A percentile compares a stretch with the other conserved stretches of the same genome.
Evolutionary conservation across 1,140 invertebrate species (phyloP).

Genomic region (Carcinoscorpius rotundicauda): DNA sequence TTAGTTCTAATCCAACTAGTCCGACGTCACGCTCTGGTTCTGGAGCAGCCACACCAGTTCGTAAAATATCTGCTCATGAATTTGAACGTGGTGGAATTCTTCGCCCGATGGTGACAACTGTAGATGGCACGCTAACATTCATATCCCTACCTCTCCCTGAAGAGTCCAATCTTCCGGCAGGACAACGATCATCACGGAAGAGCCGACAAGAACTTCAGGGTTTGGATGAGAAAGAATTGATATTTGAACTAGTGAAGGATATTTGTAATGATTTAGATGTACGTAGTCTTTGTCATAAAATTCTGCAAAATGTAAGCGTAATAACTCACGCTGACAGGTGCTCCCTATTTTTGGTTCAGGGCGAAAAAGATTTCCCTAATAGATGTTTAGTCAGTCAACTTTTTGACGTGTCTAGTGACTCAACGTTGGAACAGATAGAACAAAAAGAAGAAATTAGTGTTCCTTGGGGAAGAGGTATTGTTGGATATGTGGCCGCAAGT

Average conservation of each 20-base stretch:
- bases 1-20: slow-evolving; percentile 33
- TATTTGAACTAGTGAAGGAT: slow-evolving; percentile 92
- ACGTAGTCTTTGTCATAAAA: slow-evolving; percentile 88
- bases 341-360: slow-evolving; percentile 84
- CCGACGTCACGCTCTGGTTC: slow-evolving; percentile 41
- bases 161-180: slow-evolving; percentile 33
- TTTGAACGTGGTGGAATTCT: slow-evolving; percentile 81
- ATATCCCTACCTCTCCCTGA: slow-evolving; percentile 35
- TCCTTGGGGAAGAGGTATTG: slow-evolving; percentile 66
- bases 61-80: slow-evolving; percentile 91
- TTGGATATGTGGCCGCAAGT: slow-evolving; percentile 84
- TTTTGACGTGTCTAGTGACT: slow-evolving; percentile 84
- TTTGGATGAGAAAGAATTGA: slow-evolving; percentile 84
- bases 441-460: slow-evolving; percentile 83
- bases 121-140: slow-evolving; percentile 82
- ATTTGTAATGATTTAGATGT: slow-evolving; percentile 93
- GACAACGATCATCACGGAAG: slow-evolving; percentile 44
- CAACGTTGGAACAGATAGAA: slow-evolving; percentile 79
- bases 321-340: slow-evolving; percentile 82
- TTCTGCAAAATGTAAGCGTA: slow-evolving; percentile 86
- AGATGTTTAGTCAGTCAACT: slow-evolving; percentile 73
- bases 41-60: slow-evolving; percentile 76
- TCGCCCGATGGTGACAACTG: slow-evolving; percentile 79
- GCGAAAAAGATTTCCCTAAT: slow-evolving; percentile 27
- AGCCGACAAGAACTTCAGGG: slow-evolving; percentile 70